Evolutionary conservation across 2,888 invertebrate genomes (phyloP), one percentile per base, ranked within the genome.

Genomic region (Dyspetes luteomarginatus): DNA sequence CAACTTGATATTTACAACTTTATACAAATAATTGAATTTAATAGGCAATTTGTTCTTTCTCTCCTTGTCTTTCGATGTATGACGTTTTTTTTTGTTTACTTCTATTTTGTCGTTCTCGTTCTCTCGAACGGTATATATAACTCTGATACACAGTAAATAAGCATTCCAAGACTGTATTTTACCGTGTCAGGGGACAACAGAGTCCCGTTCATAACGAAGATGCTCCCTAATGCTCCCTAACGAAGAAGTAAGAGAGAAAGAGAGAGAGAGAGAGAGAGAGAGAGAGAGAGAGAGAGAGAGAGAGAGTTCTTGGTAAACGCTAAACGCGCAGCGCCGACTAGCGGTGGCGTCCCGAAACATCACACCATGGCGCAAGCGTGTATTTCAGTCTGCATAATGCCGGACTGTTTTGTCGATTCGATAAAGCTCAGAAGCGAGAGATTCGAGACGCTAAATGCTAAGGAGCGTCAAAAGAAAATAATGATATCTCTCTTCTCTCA

Each of bases 281-380:
- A 36, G 7, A 12, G 36, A 7, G 36, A 36, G n/a, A 7, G 36
- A 12, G 36, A 36, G 36, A 36, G 9, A 36, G 36, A 36, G 83
- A 83, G 71, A 85, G 81, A 88, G 84, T 89, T 89, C 89, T 84
- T 79, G 85, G 89, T 88, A n/a, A n/a, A 88, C 36, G 36, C 12
- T 36, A n/a, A n/a, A n/a, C n/a, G n/a, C 36, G 36, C 36, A 26
- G 78, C 71, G 72, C 56, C 56, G 65, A 69, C 71, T 60, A 64
- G 79, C 83, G 52, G 67, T 43, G 22, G 75, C 72, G 45, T 67
- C 78, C 62, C 22, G 78, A 73, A 69, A 26, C 55, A 58, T 48
- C 58, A 15, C 45, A 17, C 28, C 55, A 24, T 24, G 43, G 36
- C 45, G 55, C 68, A 56, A 69, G 22, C 62, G 36, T 28, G 17